Base-by-base conservation (phyloP, 2,888 invertebrate genomes). In the Hartigia nigra region DNA sequence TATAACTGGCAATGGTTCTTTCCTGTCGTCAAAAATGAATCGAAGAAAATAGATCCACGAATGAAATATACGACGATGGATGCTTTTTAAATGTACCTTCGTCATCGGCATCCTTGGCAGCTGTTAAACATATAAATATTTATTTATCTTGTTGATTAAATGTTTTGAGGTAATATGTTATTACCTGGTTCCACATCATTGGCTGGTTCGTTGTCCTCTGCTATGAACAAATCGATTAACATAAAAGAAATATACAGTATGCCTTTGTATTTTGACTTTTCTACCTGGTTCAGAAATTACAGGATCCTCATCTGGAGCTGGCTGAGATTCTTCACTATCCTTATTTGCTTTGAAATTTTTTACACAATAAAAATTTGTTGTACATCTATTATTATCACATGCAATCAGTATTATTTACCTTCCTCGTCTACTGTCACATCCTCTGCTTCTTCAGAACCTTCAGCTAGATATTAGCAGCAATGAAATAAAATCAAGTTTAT, bases 11-110 rank as follows among this genome's bases (percentile, higher is more conserved):
- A 23, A 55, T 23, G 5, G 0, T 23, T 55, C 23, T 23, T 55
- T 55, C 0, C 2, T 55, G 2, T 23, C 23, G 23, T 55, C 23
- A 55, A 55, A 55, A 9, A 55, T 55, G 55, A 55, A 55, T 55
- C 55, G 9, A 55, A 55, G 23, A 55, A 55, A 55, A 9, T 55
- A 9, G 55, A 55, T 55, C 55, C 9, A 55, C 23, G 55, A 55
- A 81, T 78, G 31, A 36, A 75, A 76, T n/a, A 14, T 39, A 39
- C 55, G 75, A 55, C 32, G 14, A 74, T 55, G 32, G 34, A 34
- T 72, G 32, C 70, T 77, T 75, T n/a, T 72, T 76, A 75, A 70
- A 79, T 78, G 69, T 84, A 84, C 84, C 84, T 84, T 84, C 84
- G 34, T 74, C 77, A 70, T 82, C 82, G 79, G 79, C 77, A 70